These are phyloP conservation scores for Rousettus madagascariensis DNA, from an alignment of 2,797 vertebrate genomes.

Conservation along the genomic window DNA sequence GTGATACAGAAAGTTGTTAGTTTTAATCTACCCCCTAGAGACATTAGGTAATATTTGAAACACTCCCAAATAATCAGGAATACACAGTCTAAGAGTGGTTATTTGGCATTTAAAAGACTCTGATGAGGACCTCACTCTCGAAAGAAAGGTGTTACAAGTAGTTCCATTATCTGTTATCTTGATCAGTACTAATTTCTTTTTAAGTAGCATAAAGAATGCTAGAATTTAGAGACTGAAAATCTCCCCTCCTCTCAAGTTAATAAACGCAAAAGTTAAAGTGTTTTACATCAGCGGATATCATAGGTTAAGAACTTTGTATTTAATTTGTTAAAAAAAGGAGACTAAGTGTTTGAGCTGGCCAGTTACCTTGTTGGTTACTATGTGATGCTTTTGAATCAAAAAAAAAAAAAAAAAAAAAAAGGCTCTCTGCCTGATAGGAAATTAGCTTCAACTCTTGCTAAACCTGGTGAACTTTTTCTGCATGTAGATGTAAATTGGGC, in stretches of 20 bases:
- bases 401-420: not conserved
- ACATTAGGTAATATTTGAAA: not conserved
- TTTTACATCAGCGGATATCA: not conserved
- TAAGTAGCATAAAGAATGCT: not conserved
- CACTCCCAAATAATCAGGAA: not conserved
- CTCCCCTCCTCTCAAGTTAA: not conserved
- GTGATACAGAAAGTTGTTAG: not conserved
- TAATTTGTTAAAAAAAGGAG: not conserved
- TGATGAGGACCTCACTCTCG: not conserved
- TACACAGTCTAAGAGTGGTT: not conserved
- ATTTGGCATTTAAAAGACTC: not conserved
- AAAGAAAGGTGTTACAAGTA: not conserved
- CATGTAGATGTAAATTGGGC: not conserved
- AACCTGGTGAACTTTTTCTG: not conserved
- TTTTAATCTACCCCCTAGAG: not conserved
- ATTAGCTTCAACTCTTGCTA: not conserved
- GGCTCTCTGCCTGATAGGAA: not conserved
- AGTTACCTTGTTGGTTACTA: not conserved
- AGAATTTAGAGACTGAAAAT: not conserved
- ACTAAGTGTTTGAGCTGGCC: not conserved
- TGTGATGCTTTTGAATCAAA: not conserved
- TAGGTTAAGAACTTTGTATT: not conserved
- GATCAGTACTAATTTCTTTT: not conserved
- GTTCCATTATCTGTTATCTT: not conserved
- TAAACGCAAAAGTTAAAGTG: not conserved